Conservation (phyloP, 2,888 invertebrate species). For the Choreutis nemorana region DNA sequence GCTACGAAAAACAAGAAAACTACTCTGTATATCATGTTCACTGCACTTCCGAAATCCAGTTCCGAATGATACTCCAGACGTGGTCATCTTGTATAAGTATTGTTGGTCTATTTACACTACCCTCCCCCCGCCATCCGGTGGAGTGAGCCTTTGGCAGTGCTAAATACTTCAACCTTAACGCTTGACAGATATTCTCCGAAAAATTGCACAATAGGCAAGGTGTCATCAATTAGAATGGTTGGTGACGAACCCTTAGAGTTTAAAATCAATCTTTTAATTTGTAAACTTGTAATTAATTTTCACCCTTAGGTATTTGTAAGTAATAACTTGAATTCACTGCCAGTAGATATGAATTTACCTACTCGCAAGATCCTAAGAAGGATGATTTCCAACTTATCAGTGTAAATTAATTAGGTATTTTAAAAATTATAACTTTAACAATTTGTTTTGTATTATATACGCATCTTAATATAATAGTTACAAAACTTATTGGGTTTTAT, state of each 20-base stretch:
- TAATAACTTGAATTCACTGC: too few relatives aligned
- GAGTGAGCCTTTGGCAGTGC: conserved; percentile 45
- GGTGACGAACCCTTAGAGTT: conserved; percentile 36
- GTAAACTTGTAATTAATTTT: too few relatives aligned
- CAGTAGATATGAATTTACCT: too few relatives aligned
- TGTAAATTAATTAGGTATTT: too few relatives aligned
- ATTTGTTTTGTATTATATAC: too few relatives aligned
- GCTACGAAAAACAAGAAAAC: conserved; percentile 22
- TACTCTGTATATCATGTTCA: conserved; percentile 36
- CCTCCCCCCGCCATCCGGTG: conserved; percentile 57
- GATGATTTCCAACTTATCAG: too few relatives aligned
- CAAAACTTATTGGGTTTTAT: too few relatives aligned
- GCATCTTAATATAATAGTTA: too few relatives aligned
- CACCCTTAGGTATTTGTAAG: too few relatives aligned
- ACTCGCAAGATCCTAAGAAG: too few relatives aligned
- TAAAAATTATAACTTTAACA: too few relatives aligned
- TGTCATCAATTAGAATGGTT: conserved; percentile 54
- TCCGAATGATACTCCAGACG: conserved; percentile 53
- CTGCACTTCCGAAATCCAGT: conserved; percentile 37
- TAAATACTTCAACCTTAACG: conserved; percentile 65
- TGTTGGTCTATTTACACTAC: conserved; percentile 59
- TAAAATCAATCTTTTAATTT: too few relatives aligned
- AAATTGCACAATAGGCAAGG: conserved; percentile 57
- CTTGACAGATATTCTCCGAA: conserved; percentile 52
- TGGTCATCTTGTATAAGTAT: conserved; percentile 55